Percentiles rank a stretch among this genome's conserved stretches.
Conservation (phyloP, 2,888 invertebrate genomes). For the Galeopsomyia nigrocyanea region DNA sequence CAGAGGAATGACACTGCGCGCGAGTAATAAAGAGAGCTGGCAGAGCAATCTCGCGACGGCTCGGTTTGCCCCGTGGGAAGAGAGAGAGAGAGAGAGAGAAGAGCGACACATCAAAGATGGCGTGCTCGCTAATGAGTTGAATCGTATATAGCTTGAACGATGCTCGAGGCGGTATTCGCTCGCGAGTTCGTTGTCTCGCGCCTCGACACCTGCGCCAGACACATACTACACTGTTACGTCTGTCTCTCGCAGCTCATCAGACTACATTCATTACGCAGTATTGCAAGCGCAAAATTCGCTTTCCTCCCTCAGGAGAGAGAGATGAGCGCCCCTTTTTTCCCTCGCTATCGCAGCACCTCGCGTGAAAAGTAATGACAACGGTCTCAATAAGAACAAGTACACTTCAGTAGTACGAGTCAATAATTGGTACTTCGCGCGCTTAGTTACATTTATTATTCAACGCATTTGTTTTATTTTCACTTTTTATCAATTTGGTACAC, state of each 20-base stretch:
- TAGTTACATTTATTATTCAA: too few relatives aligned
- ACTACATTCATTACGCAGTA: conserved; percentile 14
- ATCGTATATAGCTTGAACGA: conserved; percentile 56
- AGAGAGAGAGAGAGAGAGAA: background rate
- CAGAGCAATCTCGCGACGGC: background rate
- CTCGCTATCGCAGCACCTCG: too few relatives aligned
- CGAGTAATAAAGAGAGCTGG: background rate
- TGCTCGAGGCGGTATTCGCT: conserved; percentile 48
- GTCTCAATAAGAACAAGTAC: background rate
- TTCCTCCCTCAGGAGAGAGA: too few relatives aligned
- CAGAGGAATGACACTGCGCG: background rate
- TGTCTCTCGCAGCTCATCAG: too few relatives aligned
- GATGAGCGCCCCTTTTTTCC: too few relatives aligned
- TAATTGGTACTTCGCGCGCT: background rate
- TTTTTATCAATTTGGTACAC: too few relatives aligned
- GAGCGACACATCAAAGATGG: conserved; percentile 62
- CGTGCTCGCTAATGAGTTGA: conserved; percentile 66
- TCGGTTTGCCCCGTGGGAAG: conserved; percentile 40
- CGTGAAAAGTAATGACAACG: background rate
- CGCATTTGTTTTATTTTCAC: too few relatives aligned
- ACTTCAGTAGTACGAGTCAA: background rate
- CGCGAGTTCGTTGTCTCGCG: conserved; percentile 58
- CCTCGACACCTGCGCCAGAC: conserved; percentile 31
- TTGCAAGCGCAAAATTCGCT: conserved; percentile 21
- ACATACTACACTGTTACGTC: background rate